Evolutionary conservation across 2,888 invertebrate species (phyloP), one percentile per base, ranked within the genome.

Genomic region (Gasteruption jaculator): DNA sequence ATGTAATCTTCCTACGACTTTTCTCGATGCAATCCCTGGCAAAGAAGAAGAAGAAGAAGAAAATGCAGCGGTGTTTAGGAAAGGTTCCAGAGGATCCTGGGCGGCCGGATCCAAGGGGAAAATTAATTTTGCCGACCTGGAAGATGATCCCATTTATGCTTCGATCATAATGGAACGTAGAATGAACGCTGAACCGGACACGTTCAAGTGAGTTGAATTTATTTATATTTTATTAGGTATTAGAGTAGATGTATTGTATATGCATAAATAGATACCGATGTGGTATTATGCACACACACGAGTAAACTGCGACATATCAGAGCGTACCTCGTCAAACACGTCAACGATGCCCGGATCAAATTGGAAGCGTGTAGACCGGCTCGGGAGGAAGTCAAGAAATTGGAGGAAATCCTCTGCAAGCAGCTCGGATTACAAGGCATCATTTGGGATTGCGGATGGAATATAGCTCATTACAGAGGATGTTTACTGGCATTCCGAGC

Each of bases 381-480:
- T 4, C 77, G 85, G 53, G 80, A 83, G 33, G 92, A 94, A 74
- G 86, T 91, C 8, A 72, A 77, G 38, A 77, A 77, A 43, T 71
- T 90, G 33, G 79, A 79, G 53, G 72, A 77, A 32, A 71, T 74
- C 35, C 74, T 91, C 27, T 76, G 79, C 57, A 62, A 76, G 55
- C 68, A 41, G 31, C 72, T 83, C 36, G 75, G 76, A 20, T 61
- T 87, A 10, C 73, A 73, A 24, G 78, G 82, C 49, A 76, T 86
- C 3, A 71, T 77, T 16, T 90, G 89, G 78, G 90, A 90, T 56
- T 87, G 85, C 58, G 90, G 90, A 7, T 91, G 91, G 91, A 89
- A 90, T 60, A 82, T 86, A 42, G 84, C 86, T 54, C 92, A 93
- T 63, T 91, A 90, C 59, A 78, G 91, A 56, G 93, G 92, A n/a